Evolutionary conservation across 2,113 vertebrate genomes (phyloP), one percentile per base, ranked within the genome.

Genomic region (Labeo catla): DNA sequence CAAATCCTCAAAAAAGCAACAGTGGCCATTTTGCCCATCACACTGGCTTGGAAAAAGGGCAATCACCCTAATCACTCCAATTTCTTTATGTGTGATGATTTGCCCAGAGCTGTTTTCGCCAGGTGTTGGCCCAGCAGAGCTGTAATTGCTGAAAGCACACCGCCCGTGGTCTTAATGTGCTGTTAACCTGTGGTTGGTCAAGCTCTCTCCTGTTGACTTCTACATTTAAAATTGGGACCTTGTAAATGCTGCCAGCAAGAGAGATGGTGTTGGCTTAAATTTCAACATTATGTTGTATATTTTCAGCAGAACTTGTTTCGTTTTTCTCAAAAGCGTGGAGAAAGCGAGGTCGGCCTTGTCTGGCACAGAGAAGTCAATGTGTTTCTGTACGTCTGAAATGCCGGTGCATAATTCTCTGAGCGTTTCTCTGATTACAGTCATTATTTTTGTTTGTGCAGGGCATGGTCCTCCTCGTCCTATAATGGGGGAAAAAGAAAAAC

Each of bases 371-470:
- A 34, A n/a, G 83, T 83, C 82, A 49, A 63, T 43, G 68, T 59
- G 66, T 74, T 76, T 83, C 70, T 34, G 85, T 77, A 84, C 34
- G 74, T 43, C 49, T 84, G 65, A 88, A 89, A 87, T 59, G 61
- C 76, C 77, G 54, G 23, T 45, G 52, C 52, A 39, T 84, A 87
- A 82, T 81, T 87, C 47, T 23, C 19, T 34, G 36, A 79, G 54
- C 43, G 74, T 89, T 82, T 70, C 49, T 84, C 87, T 87, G 76
- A 87, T 87, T 87, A 70, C 83, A 68, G 52, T 87, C 89, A 88
- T 90, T 88, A 89, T 78, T 86, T 76, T 49, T 78, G 83, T 87
- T 84, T 87, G 87, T 76, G 39, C 39, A 84, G 39, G 76, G 52
- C 28, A 57, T 70, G 21, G 59, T 82, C 83, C 34, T 86, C 70